Conservation (phyloP, 1,140 invertebrate genomes). For the Theocolax elegans region DNA sequence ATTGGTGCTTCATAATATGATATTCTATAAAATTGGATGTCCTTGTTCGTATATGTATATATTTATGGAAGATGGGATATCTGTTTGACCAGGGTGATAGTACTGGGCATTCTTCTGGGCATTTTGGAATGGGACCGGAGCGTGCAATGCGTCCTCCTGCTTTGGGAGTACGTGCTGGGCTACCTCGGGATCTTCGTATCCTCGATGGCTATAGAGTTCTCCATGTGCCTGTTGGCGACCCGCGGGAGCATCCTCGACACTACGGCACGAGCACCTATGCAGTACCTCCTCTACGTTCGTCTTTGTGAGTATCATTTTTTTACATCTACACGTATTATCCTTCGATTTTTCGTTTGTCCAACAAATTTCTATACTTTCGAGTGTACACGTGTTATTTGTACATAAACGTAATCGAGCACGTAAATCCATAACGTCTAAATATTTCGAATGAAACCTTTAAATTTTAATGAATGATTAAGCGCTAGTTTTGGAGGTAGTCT, state of each 20-base stretch:
- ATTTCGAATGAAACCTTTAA: too few relatives aligned
- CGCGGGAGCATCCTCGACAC: constrained; percentile 86
- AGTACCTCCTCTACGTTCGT: constrained; percentile 85
- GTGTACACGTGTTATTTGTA: not conserved
- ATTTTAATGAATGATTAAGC: too few relatives aligned
- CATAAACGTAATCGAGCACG: too few relatives aligned
- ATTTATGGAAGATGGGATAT: too few relatives aligned
- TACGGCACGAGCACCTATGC: constrained; percentile 78
- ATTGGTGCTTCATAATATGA: too few relatives aligned
- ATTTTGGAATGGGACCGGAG: constrained; percentile 73
- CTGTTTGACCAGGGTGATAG: constrained; percentile 73
- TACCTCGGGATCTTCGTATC: constrained; percentile 77
- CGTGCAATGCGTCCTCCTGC: constrained; percentile 70
- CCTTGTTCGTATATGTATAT: too few relatives aligned
- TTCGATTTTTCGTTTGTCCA: too few relatives aligned
- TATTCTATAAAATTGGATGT: too few relatives aligned
- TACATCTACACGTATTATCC: too few relatives aligned
- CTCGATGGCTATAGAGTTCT: constrained; percentile 78
- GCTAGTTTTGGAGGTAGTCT: too few relatives aligned
- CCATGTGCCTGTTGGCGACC: constrained; percentile 81
- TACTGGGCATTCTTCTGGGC: constrained; percentile 70
- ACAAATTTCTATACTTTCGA: not conserved
- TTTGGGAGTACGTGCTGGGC: constrained; percentile 79
- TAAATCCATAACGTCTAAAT: too few relatives aligned
- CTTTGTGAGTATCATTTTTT: constrained; percentile 75